These are phyloP conservation scores for Cheiracanthium punctorium DNA, from an alignment of 2,888 invertebrate genomes.

Conservation along the genomic window DNA sequence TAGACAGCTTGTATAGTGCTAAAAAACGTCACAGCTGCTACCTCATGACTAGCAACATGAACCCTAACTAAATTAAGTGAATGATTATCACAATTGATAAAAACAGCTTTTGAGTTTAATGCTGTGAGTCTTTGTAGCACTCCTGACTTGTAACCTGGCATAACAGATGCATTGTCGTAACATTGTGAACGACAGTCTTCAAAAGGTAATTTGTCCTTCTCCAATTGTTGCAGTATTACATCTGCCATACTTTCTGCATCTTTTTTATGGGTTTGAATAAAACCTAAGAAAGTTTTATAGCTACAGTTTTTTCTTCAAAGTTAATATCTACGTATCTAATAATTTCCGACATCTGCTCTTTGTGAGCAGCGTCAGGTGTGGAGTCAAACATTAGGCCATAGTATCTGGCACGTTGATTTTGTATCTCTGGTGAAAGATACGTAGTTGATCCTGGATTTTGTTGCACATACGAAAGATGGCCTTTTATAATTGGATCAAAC, in stretches of 20 bases:
- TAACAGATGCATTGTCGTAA: conserved; percentile 13
- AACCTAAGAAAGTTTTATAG: conserved; percentile 13
- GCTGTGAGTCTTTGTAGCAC: background rate
- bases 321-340: conserved; percentile 15
- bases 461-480: too few species aligned
- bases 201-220: background rate
- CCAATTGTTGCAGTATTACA: background rate
- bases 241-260: background rate
- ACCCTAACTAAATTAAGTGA: background rate
- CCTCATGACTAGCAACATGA: background rate
- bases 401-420: background rate
- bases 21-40: too few species aligned
- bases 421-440: background rate
- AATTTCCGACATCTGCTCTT: background rate
- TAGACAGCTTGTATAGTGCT: too few species aligned
- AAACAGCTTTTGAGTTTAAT: background rate
- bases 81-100: background rate
- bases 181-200: background rate
- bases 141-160: conserved; percentile 2
- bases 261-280: background rate
- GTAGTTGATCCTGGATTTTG: too few species aligned
- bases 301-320: background rate
- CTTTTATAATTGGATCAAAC: too few species aligned
- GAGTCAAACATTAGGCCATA: background rate
- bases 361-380: background rate